phyloP scores from a whole-genome alignment of 2,888 invertebrate species.

The Cosmia trapezina region DNA sequence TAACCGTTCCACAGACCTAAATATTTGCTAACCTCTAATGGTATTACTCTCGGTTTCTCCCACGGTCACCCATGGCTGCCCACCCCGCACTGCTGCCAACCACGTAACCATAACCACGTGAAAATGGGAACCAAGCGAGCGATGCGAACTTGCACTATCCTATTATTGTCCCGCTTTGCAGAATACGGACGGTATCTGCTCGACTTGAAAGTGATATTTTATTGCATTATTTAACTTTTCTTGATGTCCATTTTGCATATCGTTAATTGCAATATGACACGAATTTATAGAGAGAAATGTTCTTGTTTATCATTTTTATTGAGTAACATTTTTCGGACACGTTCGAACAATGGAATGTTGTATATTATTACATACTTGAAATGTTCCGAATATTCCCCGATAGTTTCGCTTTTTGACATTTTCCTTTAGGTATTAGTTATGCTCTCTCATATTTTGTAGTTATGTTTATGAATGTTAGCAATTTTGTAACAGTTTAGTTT shows the following conservation, averaged over 20 bases:
- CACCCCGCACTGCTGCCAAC: slow-evolving; percentile 73
- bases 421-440: slow-evolving; percentile 14
- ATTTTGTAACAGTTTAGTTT: slow-evolving; percentile 28
- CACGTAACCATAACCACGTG: slow-evolving; percentile 65
- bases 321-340: slow-evolving; percentile 5
- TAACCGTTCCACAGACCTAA: slow-evolving; percentile 53
- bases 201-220: slow-evolving; percentile 76
- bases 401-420: slow-evolving; percentile 5
- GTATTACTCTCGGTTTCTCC: slow-evolving; percentile 85
- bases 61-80: slow-evolving; percentile 83
- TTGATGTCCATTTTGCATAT: slow-evolving; percentile 30
- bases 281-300: slow-evolving; percentile 19
- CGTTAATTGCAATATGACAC: slow-evolving; percentile 31
- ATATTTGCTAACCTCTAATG: slow-evolving; percentile 54
- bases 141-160: slow-evolving; percentile 44
- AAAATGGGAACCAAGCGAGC: slow-evolving; percentile 63
- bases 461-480: slow-evolving; percentile 14
- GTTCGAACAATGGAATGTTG: neutral
- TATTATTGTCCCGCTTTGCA: slow-evolving; percentile 67
- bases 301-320: slow-evolving; percentile 17
- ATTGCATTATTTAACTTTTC: slow-evolving; percentile 32
- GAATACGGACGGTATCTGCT: slow-evolving; percentile 58
- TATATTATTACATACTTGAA: slow-evolving; percentile 8
- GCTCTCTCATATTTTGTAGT: slow-evolving; percentile 9
- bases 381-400: neutral